Conservation (phyloP, 1,140 invertebrate species). For the Drosophila elegans region DNA sequence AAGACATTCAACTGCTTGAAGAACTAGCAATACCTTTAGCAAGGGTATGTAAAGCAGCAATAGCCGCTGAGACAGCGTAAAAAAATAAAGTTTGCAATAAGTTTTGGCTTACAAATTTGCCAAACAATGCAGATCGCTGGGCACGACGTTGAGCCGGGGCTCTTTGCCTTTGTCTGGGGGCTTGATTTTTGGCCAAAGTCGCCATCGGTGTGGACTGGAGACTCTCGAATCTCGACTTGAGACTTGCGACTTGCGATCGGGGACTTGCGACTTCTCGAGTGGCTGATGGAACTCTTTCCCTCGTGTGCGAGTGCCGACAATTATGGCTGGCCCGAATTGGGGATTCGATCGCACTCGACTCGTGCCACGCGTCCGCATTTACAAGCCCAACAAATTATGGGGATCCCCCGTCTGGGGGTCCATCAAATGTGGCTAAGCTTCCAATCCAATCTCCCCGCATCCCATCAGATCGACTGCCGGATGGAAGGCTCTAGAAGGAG, state of each 20-base stretch:
- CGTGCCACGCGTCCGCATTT: conserved; percentile 65
- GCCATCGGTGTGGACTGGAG: conserved; percentile 9
- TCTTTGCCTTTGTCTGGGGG: conserved; percentile 7
- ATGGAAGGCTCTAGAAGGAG: conserved; percentile 2
- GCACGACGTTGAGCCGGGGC: conserved; percentile 49
- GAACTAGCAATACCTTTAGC: background rate
- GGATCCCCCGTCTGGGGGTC: background rate
- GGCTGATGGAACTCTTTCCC: conserved; percentile 19
- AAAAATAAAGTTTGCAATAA: conserved; percentile 51
- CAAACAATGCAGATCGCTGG: conserved; percentile 75
- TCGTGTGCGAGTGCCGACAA: conserved; percentile 37
- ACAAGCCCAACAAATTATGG: conserved; percentile 37
- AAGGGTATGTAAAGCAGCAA: conserved; percentile 26
- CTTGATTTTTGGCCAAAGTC: conserved; percentile 2
- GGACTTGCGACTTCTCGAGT: conserved; percentile 11
- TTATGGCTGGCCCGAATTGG: conserved; percentile 43
- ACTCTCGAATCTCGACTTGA: background rate
- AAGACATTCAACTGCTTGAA: conserved; percentile 1
- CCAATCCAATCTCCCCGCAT: background rate
- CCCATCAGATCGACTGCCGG: background rate
- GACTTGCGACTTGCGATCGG: background rate
- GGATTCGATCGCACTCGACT: conserved; percentile 46
- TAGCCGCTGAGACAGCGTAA: conserved; percentile 3
- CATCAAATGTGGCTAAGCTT: background rate
- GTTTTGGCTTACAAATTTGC: conserved; percentile 72